These are phyloP conservation scores for Valencia hispanica DNA, from an alignment of 2,797 vertebrate species.

Conservation along the genomic window DNA sequence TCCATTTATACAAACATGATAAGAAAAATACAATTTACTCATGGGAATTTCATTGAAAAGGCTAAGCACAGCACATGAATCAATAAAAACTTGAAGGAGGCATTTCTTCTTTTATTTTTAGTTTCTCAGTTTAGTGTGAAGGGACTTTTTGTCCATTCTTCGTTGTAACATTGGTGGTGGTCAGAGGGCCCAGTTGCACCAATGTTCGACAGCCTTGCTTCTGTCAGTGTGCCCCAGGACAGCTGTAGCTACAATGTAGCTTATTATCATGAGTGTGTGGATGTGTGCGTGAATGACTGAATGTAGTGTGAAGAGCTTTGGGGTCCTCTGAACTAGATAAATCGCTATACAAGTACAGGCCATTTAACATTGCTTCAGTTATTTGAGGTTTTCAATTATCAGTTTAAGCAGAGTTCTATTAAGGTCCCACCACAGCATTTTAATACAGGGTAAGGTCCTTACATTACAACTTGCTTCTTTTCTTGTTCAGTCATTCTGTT, in stretches of 20 bases:
- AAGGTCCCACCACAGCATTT: background rate
- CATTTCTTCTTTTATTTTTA: background rate
- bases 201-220: no score
- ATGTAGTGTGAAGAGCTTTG: no score
- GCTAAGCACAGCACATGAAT: background rate
- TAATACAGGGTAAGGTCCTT: background rate
- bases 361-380: background rate
- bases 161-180: no score
- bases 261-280: no score
- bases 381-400: background rate
- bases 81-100: background rate
- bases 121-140: background rate
- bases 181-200: no score
- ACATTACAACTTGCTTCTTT: background rate
- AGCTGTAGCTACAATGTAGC: no score
- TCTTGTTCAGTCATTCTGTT: no score
- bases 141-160: background rate
- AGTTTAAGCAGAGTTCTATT: background rate
- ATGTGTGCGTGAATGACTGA: no score
- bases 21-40: background rate
- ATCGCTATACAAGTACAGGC: no score
- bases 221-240: no score
- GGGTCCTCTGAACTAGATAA: no score
- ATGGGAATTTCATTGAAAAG: background rate
- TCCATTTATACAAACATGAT: background rate